Percentiles rank a stretch among this genome's conserved stretches.
Evolutionary conservation across 1,140 invertebrate species (phyloP).

Genomic region (Meloidogyne exigua): DNA sequence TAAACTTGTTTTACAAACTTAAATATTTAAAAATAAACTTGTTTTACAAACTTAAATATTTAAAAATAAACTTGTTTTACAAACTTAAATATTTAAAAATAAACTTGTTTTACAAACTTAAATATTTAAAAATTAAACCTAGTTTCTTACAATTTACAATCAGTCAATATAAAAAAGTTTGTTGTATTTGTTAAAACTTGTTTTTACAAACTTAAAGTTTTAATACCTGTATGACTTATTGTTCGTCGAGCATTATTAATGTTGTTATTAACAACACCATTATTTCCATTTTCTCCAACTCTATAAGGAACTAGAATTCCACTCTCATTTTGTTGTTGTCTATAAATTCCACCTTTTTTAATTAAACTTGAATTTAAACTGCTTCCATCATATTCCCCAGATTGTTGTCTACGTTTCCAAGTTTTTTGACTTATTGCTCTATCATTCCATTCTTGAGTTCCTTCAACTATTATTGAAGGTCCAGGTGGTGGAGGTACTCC

Average conservation of each 20-base stretch:
- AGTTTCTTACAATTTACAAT: neutral
- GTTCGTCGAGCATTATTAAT: conserved; percentile 6
- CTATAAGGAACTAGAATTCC: neutral
- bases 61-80: neutral
- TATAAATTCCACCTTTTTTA: conserved; percentile 19
- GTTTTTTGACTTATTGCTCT: conserved; percentile 56
- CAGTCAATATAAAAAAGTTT: too few species aligned
- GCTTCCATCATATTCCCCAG: conserved; percentile 59
- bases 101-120: neutral
- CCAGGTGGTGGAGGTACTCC: conserved; percentile 18
- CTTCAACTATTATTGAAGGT: conserved; percentile 31
- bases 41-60: neutral
- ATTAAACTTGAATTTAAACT: conserved; percentile 41
- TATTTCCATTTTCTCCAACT: neutral
- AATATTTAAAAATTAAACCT: neutral
- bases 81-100: too few species aligned
- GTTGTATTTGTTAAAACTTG: too few species aligned
- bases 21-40: neutral
- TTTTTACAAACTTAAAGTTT: neutral
- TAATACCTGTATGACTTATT: neutral
- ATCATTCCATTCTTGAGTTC: conserved; percentile 55
- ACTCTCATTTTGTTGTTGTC: neutral
- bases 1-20: neutral
- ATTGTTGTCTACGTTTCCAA: conserved; percentile 61
- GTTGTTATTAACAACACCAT: neutral